Base-by-base conservation (phyloP, 2,888 invertebrate species). In the Heliconius sara region DNA sequence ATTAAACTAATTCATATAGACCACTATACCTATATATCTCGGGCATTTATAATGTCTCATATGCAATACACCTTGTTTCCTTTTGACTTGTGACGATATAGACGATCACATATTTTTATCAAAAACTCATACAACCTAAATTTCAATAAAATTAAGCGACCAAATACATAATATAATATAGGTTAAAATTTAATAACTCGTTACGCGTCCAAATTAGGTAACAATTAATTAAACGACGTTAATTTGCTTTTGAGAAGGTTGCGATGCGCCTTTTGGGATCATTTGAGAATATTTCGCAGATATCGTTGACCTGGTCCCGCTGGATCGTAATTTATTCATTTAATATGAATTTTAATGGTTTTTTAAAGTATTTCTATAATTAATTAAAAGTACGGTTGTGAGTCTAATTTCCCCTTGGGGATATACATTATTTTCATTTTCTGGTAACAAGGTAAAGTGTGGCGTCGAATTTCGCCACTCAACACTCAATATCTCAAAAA, bases 181-280 rank as follows among this genome's bases (percentile, higher is more conserved):
- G 73, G 39, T 52, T 67, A n/a, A 77, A 81, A 67, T 79, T 74
- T 68, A 79, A 80, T 78, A 75, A 78, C 76, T 80, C 27, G 43
- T 73, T 67, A 76, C 71, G 63, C 76, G 74, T 71, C 25, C 60
- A 75, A 75, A 80, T 78, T 76, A 75, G 27, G 52, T 72, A 67
- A 76, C 76, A 78, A 80, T 80, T 76, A 80, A 76, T 76, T 65
- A 76, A 79, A 75, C 43, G 47, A 60, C 57, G 75, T 76, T 80
- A 76, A 72, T 80, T 75, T 75, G 66, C 72, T 80, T 78, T 78
- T 70, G 66, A 75, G 66, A 65, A 75, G n/a, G 78, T 76, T 71
- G 63, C 72, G 66, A 68, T 67, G 76, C 71, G 76, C 70, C 75
- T 74, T 75, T 60, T 72, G 80, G 76, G 76, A 72, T 16, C 65